Evolutionary conservation across 2,888 invertebrate genomes (phyloP), one percentile per base, ranked within the genome.

Genomic region (Drosophila prostipennis): DNA sequence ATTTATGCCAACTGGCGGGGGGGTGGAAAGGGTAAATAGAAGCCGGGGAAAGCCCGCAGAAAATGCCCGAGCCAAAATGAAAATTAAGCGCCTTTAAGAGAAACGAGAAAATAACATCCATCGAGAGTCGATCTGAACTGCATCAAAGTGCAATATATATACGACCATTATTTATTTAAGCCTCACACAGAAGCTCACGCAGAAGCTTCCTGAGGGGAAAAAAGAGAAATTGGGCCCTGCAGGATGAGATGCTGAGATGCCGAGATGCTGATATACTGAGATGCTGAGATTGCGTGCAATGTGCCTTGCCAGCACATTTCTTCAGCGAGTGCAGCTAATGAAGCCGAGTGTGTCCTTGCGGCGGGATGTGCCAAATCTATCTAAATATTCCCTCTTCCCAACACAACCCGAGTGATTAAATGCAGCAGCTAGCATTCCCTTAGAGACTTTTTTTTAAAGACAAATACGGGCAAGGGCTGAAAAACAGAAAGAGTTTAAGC

Each of bases 151-250:
- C 51, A 84, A 87, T 84, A 87, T 64, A 72, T 72, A 89, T 73
- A 85, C 79, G 71, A 76, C 59, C 78, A 86, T 89, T 86, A 86
- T 85, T 86, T 86, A 89, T 89, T 89, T 77, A 89, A 78, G 80
- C 74, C 53, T 29, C 58, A 48, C 51, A 60, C 55, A 46, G 13
- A 23, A 42, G 40, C 23, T 10, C 51, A 51, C 51, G 36, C 43
- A 37, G 48, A 29, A 57, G 42, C 32, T 51, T 52, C 37, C 52
- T 23, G 46, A 19, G 45, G 26, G 40, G 34, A 16, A 11, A 37
- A 26, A 51, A 52, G 59, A 73, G 59, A 65, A 59, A 65, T 59
- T 29, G 51, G 52, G 40, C 42, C 45, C 40, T 29, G 40, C 45
- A 60, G 55, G 72, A 61, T 59, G 40, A 11, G 37, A 57, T 57